Evolutionary conservation across 2,888 invertebrate genomes (phyloP), one percentile per base, ranked within the genome.

Genomic region (Xestia c-nigrum): DNA sequence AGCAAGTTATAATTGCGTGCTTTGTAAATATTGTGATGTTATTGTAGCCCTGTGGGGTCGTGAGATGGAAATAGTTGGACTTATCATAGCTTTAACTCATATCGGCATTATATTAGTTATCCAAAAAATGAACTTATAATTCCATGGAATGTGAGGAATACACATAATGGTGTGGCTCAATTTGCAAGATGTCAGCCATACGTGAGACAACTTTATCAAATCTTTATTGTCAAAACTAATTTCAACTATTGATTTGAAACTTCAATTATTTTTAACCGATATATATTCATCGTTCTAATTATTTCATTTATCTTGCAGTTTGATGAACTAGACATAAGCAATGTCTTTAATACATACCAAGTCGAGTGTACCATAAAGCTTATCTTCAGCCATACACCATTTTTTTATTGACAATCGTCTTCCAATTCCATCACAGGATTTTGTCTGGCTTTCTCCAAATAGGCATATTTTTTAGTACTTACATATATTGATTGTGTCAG

Each of bases 401-500:
- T 52, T n/a, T 55, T 14, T 59, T 59, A 19, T 31, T 31, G 31
- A 59, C 31, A 31, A 4, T 31, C 6, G 3, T 31, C 19, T 59
- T 19, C 3, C 16, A 59, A 9, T 57, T 24, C 6, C 19, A 16
- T 19, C 14, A 19, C 16, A 21, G 12, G n/a, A 9, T 21, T 24
- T 3, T 6, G 12, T 40, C 19, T 24, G 10, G 7, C n/a, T 7
- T 52, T 72, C 9, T 24, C 31, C 14, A 14, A 50, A 9, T 43
- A 50, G 24, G 16, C 24, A 10, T 19, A 43, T 38, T 52, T 61
- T 74, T 7, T 74, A 31, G 31, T 59, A 43, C 31, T 38, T 38
- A 57, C 57, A 21, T 71, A 66, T 57, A 75, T 80, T 72, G 81
- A 52, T 46, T 66, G 61, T 70, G 72, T 67, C 74, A 73, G 82